A percentile compares a stretch with the other conserved stretches of the same genome.
These are phyloP conservation scores for Lycopodina hypogea DNA, from an alignment of 37 sponge, comb jelly and placozoan genomes.

Conservation along the genomic window DNA sequence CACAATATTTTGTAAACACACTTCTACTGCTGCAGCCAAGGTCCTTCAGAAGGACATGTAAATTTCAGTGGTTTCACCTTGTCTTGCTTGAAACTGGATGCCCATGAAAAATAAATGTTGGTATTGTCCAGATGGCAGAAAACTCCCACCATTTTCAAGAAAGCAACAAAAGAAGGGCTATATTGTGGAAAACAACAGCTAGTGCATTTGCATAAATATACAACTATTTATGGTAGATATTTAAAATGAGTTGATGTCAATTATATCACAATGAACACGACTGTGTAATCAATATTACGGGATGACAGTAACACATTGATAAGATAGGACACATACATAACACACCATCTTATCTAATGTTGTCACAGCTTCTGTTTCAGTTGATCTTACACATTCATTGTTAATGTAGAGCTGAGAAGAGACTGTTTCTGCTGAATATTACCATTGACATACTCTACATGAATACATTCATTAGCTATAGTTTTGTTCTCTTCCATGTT, in stretches of 20 bases:
- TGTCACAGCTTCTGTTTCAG: conserved; percentile 4
- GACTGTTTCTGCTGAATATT: conserved; percentile 37
- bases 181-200: too few species aligned
- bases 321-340: conserved; percentile 49
- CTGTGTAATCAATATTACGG: conserved; percentile 31
- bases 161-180: too few species aligned
- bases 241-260: too few species aligned
- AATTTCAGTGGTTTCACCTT: too few species aligned
- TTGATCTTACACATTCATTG: conserved; percentile 11
- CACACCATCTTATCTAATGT: conserved; percentile 46
- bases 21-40: too few species aligned
- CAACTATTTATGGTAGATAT: too few species aligned
- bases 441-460: conserved; percentile 58
- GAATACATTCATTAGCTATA: conserved; percentile 57
- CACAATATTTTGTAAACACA: too few species aligned
- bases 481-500: conserved; percentile 52
- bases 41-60: too few species aligned
- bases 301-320: conserved; percentile 46
- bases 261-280: not conserved
- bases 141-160: not conserved
- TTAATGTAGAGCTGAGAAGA: conserved; percentile 8
- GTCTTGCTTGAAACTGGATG: too few species aligned
- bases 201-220: too few species aligned
- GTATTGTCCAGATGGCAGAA: conserved; percentile 30
- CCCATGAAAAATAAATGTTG: too few species aligned